phyloP scores from a whole-genome alignment of 2,888 invertebrate species.

The Lumbricus terrestris region DNA sequence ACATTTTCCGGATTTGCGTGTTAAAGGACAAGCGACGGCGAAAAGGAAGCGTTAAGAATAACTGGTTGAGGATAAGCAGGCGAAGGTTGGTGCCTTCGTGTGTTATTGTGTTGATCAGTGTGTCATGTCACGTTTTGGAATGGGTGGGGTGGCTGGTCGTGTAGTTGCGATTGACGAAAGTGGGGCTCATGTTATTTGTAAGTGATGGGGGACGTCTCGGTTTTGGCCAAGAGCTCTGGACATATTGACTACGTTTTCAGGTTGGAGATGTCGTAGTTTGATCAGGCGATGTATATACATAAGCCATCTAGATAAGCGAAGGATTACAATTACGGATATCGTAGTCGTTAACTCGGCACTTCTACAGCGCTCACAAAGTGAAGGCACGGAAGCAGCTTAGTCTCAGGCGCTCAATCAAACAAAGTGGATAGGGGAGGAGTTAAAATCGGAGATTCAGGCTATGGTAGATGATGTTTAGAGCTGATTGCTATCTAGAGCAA shows the following conservation, averaged over 20 bases:
- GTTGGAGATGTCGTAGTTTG: background rate
- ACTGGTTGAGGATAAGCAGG: background rate
- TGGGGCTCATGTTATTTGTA: background rate
- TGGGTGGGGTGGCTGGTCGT: background rate
- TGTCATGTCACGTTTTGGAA: background rate
- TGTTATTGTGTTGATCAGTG: background rate
- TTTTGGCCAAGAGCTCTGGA: background rate
- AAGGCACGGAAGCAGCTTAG: too few relatives aligned
- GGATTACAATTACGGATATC: too few relatives aligned
- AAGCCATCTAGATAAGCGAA: background rate
- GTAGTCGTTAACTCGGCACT: too few relatives aligned
- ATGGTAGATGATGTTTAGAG: too few relatives aligned
- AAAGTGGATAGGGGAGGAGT: too few relatives aligned
- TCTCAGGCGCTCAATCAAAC: too few relatives aligned
- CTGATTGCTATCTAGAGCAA: too few relatives aligned
- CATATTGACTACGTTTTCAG: background rate
- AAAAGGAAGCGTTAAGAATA: background rate
- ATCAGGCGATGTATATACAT: too few relatives aligned
- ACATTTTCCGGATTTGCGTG: background rate
- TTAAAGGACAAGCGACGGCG: background rate
- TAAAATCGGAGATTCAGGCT: too few relatives aligned
- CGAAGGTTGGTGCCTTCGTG: background rate
- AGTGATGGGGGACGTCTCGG: too few relatives aligned
- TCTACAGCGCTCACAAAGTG: too few relatives aligned
- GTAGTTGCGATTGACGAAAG: background rate